phyloP scores from a whole-genome alignment of 2,888 invertebrate species.

The Apamea epomidion region DNA sequence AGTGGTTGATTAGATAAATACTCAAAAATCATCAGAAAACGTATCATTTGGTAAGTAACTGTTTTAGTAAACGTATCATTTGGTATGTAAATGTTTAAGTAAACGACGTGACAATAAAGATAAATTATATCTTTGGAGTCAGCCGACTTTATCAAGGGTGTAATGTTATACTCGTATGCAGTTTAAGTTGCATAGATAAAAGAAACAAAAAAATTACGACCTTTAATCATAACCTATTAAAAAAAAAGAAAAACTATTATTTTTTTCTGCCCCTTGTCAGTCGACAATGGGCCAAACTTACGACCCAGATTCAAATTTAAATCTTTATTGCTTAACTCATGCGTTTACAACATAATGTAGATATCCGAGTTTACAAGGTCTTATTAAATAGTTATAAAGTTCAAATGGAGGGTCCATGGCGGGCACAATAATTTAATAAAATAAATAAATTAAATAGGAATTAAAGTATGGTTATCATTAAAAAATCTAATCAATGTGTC shows the following conservation, averaged over 20 bases:
- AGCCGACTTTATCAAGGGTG: conserved; percentile 7
- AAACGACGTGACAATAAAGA: conserved; percentile 33
- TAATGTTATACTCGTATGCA: conserved; percentile 8
- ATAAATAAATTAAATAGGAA: too few relatives aligned
- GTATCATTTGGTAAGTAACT: background rate
- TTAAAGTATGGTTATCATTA: too few relatives aligned
- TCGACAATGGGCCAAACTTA: background rate
- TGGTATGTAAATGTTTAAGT: background rate
- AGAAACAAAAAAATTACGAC: background rate
- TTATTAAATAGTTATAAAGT: too few relatives aligned
- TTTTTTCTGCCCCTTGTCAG: background rate
- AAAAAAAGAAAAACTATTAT: background rate
- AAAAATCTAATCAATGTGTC: too few relatives aligned
- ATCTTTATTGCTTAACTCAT: too few relatives aligned
- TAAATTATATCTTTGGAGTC: background rate
- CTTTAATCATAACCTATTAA: conserved; percentile 4
- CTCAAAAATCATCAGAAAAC: background rate
- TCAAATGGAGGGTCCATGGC: too few relatives aligned
- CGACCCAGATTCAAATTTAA: background rate
- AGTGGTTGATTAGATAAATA: background rate
- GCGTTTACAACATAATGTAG: too few relatives aligned
- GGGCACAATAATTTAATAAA: too few relatives aligned
- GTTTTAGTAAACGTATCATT: conserved; percentile 17
- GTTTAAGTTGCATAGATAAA: conserved; percentile 22
- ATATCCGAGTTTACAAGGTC: too few relatives aligned